phyloP scores from a whole-genome alignment of 2,888 invertebrate genomes.

The Argyresthia albistria region DNA sequence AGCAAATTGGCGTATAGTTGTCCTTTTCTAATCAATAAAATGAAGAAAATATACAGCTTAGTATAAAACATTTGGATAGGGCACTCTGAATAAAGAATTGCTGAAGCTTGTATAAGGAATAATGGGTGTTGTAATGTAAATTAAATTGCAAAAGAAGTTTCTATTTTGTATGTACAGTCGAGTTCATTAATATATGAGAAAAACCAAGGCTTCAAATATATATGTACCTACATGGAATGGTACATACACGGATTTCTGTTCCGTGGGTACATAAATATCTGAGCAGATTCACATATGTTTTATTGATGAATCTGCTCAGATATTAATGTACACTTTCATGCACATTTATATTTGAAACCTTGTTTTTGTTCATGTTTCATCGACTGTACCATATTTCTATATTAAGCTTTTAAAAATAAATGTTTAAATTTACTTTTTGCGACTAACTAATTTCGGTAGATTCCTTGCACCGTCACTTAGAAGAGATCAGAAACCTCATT shows the following conservation, averaged over 20 bases:
- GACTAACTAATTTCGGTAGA: background rate
- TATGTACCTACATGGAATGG: too few species aligned
- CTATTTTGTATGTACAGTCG: constrained; percentile 64
- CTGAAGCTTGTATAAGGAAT: constrained; percentile 58
- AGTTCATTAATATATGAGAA: too few species aligned
- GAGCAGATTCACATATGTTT: too few species aligned
- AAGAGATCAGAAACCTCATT: constrained; percentile 32
- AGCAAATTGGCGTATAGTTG: constrained; percentile 2
- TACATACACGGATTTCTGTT: too few species aligned
- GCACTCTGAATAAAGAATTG: constrained; percentile 48
- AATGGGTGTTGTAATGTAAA: constrained; percentile 27
- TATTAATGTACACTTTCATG: too few species aligned
- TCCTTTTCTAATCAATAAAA: background rate
- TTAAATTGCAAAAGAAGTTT: constrained; percentile 58
- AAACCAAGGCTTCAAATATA: too few species aligned
- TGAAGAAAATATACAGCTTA: background rate
- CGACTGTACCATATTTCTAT: background rate
- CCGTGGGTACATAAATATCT: too few species aligned
- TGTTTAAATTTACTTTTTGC: background rate
- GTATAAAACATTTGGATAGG: constrained; percentile 18
- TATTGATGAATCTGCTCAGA: too few species aligned
- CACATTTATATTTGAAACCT: too few species aligned
- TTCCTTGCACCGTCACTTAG: constrained; percentile 4
- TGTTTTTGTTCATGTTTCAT: background rate
- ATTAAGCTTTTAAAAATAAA: background rate